phyloP scores from a whole-genome alignment of 2,797 vertebrate genomes.

The Halcyon badia region DNA sequence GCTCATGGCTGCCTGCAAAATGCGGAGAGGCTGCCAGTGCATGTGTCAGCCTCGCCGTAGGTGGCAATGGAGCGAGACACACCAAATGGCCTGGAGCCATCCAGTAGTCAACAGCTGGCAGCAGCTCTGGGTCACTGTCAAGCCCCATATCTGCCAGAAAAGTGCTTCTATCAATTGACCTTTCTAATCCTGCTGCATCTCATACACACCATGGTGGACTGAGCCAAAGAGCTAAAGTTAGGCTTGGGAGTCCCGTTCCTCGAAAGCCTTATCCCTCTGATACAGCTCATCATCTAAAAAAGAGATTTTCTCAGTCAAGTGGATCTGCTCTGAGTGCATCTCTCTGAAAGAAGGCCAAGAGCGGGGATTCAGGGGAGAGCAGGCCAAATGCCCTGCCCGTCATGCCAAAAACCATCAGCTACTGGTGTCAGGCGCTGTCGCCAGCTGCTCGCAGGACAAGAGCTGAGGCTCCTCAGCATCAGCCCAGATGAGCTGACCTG shows the following conservation, averaged over 20 bases:
- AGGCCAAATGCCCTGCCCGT: conserved; percentile 39
- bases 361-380: background rate
- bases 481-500: background rate
- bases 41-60: background rate
- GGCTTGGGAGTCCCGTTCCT: conserved; percentile 34
- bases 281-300: conserved; percentile 21
- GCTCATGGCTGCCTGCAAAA: background rate
- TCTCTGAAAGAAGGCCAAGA: conserved; percentile 52
- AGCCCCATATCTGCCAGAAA: background rate
- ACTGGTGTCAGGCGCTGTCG: background rate
- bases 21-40: background rate
- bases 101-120: conserved; percentile 32
- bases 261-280: conserved; percentile 35
- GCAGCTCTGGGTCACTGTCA: background rate
- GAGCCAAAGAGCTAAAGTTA: conserved; percentile 72
- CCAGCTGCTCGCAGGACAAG: background rate
- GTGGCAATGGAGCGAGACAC: background rate
- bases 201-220: rapidly evolving
- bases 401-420: conserved; percentile 41
- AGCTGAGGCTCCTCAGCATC: background rate
- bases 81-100: background rate
- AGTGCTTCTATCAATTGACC: background rate
- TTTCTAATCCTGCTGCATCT: conserved; percentile 12
- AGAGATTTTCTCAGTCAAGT: conserved; percentile 48
- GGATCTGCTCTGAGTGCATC: background rate